Evolutionary conservation across 2,888 invertebrate genomes (phyloP), one percentile per base, ranked within the genome.

Genomic region (Drosophila putrida): DNA sequence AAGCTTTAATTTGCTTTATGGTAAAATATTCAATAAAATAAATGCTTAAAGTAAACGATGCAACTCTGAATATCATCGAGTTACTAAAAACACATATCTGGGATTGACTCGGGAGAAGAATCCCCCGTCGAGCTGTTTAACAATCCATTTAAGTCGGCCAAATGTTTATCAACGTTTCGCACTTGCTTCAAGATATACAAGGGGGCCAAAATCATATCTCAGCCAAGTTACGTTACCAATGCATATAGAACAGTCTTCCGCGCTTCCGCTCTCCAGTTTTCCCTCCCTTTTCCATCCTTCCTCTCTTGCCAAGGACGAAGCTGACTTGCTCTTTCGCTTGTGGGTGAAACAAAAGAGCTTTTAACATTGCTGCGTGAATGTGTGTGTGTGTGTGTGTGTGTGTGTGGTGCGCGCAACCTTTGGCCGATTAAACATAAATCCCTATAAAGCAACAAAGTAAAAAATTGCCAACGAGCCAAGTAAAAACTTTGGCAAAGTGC

Each of bases 401-500:
- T 59, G 60, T 44, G 43, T 31, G 44, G 61, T 51, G 72, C 55
- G 67, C 51, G 74, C 83, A 88, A 86, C 85, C 86, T 86, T 86
- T 86, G 82, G 75, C 88, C 85, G 85, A 86, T 88, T 86, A 88
- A 86, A 80, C 88, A 86, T 88, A 88, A 86, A 86, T 86, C 83
- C 85, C 83, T 76, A 83, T 88, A 82, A 84, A 76, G 85, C 81
- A 85, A 88, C 85, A 88, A 88, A 78, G 88, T 85, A 88, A 85
- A 81, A 83, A 85, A 85, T 85, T 85, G 81, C 83, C 83, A 87
- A 83, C 83, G 87, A 83, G 82, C 83, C 87, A 81, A 84, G 88
- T 77, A 85, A 81, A 83, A 83, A 83, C 83, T 83, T 84, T 82
- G 85, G 64, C 82, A 81, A 83, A 83, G 87, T 83, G 87, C 87